These are phyloP conservation scores for Poeciliopsis prolifica DNA, from an alignment of 2,113 vertebrate genomes.

Conservation along the genomic window DNA sequence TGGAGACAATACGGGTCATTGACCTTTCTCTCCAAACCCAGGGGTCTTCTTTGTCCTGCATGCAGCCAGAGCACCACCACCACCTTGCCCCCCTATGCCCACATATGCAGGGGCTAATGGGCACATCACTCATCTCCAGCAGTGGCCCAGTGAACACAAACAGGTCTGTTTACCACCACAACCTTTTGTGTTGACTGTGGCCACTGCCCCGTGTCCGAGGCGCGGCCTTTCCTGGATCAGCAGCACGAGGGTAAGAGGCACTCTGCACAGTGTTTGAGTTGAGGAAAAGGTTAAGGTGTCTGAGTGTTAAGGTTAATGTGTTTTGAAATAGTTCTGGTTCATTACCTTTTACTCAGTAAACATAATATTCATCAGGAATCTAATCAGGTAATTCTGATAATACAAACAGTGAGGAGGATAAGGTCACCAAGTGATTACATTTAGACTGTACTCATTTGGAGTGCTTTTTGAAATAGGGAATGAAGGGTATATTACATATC, in stretches of 20 bases:
- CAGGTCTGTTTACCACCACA: constrained; percentile 69
- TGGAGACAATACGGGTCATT: constrained; percentile 71
- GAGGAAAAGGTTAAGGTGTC: constrained; percentile 34
- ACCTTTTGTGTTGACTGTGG: constrained; percentile 68
- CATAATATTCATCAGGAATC: constrained; percentile 17
- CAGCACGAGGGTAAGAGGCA: constrained; percentile 27
- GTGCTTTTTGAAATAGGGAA: constrained; percentile 17
- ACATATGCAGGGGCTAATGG: constrained; percentile 63
- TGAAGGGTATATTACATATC: constrained; percentile 36
- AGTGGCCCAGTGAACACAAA: constrained; percentile 70
- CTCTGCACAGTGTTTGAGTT: constrained; percentile 19
- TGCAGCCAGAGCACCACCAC: constrained; percentile 15
- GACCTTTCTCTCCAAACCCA: constrained; percentile 63
- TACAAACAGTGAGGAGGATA: constrained; percentile 18
- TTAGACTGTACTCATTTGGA: constrained; percentile 2
- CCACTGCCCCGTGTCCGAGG: constrained; percentile 57
- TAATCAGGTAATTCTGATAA: constrained; percentile 20
- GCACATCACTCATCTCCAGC: constrained; percentile 74
- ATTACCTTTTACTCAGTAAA: constrained; percentile 24
- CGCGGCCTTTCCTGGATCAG: constrained; percentile 44
- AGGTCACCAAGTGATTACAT: constrained; percentile 5
- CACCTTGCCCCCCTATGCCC: constrained; percentile 53
- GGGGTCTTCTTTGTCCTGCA: constrained; percentile 59
- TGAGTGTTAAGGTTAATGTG: constrained; percentile 31
- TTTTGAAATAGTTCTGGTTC: constrained; percentile 39